phyloP scores from a whole-genome alignment of 2,113 vertebrate genomes.

The Psittacula cyanocephala region DNA sequence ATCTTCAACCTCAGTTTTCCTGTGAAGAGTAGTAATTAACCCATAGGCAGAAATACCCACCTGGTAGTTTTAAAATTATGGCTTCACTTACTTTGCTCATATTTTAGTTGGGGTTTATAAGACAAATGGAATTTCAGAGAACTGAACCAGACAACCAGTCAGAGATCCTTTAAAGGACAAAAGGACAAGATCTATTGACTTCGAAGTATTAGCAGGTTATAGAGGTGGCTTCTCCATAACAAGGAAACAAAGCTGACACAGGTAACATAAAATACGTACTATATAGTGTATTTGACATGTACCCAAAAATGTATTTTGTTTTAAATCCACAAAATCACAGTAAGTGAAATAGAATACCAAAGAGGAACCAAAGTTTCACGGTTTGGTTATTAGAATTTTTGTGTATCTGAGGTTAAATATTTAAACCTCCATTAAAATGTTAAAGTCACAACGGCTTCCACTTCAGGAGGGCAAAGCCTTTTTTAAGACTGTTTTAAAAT shows the following conservation, averaged over 20 bases:
- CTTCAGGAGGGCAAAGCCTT: background rate
- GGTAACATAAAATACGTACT: background rate
- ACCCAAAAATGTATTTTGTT: background rate
- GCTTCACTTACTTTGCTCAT: background rate
- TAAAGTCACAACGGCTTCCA: background rate
- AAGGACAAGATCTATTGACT: background rate
- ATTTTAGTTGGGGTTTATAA: background rate
- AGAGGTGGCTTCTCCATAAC: background rate
- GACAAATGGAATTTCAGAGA: background rate
- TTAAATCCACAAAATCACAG: background rate
- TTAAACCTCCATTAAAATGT: background rate
- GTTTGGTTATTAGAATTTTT: background rate
- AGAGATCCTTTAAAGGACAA: background rate
- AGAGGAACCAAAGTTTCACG: background rate
- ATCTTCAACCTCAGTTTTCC: background rate
- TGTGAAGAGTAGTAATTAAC: background rate
- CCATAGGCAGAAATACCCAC: background rate
- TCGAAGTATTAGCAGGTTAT: background rate
- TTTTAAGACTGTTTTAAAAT: background rate
- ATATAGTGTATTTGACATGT: background rate
- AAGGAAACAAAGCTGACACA: background rate
- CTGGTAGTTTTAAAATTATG: background rate
- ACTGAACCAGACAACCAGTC: background rate
- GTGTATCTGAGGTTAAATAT: background rate
- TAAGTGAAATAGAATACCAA: background rate